Conservation (phyloP, 2,113 vertebrate species). For the Loxodonta africana region DNA sequence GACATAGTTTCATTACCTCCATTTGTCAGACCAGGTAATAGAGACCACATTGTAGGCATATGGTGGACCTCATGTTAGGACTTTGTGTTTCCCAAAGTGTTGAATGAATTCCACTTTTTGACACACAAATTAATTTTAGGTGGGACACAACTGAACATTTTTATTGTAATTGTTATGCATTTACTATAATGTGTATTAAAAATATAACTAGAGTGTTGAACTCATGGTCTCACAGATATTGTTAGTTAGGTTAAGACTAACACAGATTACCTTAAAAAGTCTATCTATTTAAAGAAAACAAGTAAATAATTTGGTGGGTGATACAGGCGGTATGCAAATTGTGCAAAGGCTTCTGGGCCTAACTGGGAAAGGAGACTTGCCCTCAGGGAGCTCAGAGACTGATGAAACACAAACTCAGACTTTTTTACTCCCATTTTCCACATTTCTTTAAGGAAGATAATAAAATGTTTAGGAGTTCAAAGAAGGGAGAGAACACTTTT, state of each 20-base stretch:
- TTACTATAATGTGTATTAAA: constrained; percentile 58
- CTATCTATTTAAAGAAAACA: background rate
- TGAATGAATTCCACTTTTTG: constrained; percentile 48
- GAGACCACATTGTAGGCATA: background rate
- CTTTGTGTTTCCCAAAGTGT: constrained; percentile 44
- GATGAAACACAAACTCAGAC: background rate
- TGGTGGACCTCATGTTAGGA: background rate
- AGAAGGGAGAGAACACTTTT: background rate
- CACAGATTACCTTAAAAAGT: constrained; percentile 9
- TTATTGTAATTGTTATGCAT: background rate
- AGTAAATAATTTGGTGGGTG: background rate
- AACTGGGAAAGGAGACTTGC: background rate
- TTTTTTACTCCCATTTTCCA: background rate
- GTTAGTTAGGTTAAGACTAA: constrained; percentile 45
- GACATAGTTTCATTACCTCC: background rate
- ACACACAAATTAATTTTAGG: constrained; percentile 18
- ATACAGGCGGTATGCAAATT: background rate
- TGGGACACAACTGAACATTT: constrained; percentile 40
- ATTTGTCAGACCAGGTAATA: constrained; percentile 40
- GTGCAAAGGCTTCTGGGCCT: background rate
- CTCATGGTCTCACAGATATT: background rate
- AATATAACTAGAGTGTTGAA: constrained; percentile 41
- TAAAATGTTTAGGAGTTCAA: background rate
- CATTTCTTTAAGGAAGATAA: constrained; percentile 15
- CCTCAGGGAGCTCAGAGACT: background rate